These are phyloP conservation scores for Thunnus albacares DNA, from an alignment of 2,797 vertebrate species.

Conservation along the genomic window DNA sequence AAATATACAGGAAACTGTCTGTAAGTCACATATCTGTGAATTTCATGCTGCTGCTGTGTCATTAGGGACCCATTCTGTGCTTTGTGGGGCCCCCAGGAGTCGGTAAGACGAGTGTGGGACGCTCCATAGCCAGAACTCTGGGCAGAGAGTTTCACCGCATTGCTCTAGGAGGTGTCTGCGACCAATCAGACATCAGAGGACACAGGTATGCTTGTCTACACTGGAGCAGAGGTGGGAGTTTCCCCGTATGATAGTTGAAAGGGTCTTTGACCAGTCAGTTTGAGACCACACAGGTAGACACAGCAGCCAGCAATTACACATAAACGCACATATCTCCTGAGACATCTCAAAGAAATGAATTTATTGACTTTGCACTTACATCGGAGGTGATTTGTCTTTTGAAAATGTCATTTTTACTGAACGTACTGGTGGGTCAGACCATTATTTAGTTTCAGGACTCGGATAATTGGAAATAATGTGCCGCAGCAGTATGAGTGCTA, in stretches of 20 bases:
- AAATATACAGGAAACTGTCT: neutral
- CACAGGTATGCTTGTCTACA: constrained; percentile 86
- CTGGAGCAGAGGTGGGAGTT: neutral
- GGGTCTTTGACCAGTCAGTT: too few relatives aligned
- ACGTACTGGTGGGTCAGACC: neutral
- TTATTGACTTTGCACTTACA: neutral
- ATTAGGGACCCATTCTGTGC: constrained; percentile 94
- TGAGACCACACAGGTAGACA: neutral
- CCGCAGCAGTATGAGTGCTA: neutral
- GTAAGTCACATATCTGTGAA: neutral
- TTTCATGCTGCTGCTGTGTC: neutral
- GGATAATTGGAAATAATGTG: neutral
- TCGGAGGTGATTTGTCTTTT: neutral
- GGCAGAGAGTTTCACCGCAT: constrained; percentile 98
- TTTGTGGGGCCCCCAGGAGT: constrained; percentile 98
- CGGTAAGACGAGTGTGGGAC: constrained; percentile 98
- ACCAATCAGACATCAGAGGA: constrained; percentile 97
- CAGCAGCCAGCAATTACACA: too few relatives aligned
- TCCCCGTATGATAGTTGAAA: too few relatives aligned
- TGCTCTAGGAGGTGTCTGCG: constrained; percentile 95
- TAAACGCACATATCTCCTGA: neutral
- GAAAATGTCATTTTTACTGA: neutral
- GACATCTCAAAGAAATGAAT: neutral
- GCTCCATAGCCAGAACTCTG: constrained; percentile 95
- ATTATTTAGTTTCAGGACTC: neutral